phyloP scores from a whole-genome alignment of 2,797 vertebrate genomes.

The Prionace glauca region DNA sequence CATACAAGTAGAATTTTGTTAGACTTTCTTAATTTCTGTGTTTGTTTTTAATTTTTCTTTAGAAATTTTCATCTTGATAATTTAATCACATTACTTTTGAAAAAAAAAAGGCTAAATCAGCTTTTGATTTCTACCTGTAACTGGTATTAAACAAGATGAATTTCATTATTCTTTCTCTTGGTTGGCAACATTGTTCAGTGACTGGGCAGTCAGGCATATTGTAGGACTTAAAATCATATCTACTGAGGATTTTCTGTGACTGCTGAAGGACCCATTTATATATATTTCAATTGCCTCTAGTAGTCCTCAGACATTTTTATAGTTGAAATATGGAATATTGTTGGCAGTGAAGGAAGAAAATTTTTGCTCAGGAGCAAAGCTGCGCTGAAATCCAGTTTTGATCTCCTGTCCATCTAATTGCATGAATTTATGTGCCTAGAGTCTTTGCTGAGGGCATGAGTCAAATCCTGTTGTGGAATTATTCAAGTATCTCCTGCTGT shows the following conservation, averaged over 20 bases:
- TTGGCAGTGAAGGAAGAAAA: neutral
- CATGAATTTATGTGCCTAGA: neutral
- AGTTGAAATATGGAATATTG: neutral
- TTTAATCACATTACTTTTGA: constrained; percentile 9
- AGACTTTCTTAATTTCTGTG: neutral
- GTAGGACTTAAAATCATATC: neutral
- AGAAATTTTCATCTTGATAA: neutral
- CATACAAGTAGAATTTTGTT: neutral
- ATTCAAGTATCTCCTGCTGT: neutral
- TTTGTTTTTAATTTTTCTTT: neutral
- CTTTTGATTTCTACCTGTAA: neutral
- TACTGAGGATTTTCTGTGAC: neutral
- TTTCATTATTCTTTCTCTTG: neutral
- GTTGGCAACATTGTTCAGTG: neutral
- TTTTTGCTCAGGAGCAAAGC: neutral
- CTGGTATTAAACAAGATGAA: neutral
- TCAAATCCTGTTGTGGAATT: neutral
- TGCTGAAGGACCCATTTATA: neutral
- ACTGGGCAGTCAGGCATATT: neutral
- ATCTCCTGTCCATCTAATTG: neutral
- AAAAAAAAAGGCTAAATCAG: neutral
- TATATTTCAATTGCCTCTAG: neutral
- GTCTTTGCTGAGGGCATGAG: neutral
- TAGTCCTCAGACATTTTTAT: neutral
- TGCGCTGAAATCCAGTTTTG: neutral